phyloP scores from a whole-genome alignment of 2,888 invertebrate species.

The Liopterus haemorrhoidalis region DNA sequence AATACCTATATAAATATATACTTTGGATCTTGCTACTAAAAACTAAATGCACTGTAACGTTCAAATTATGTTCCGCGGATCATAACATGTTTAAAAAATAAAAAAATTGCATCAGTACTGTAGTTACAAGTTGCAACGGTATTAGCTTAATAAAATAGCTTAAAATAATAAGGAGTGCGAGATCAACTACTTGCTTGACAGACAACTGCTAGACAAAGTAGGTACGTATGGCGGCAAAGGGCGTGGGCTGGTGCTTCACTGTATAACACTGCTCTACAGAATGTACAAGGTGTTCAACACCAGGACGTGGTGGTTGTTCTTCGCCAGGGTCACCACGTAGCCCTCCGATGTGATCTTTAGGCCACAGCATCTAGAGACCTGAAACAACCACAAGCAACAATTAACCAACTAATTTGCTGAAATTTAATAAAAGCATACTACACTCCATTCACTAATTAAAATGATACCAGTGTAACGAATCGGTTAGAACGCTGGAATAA shows the following conservation, averaged over 20 bases:
- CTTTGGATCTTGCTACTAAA: conserved; percentile 22
- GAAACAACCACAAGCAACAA: no score
- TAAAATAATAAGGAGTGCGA: conserved; percentile 37
- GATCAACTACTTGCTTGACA: conserved; percentile 39
- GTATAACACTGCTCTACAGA: conserved; percentile 54
- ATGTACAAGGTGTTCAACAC: conserved; percentile 91
- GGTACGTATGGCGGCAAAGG: neutral
- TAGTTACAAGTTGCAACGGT: conserved; percentile 3
- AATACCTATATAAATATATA: conserved; percentile 24
- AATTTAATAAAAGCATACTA: no score
- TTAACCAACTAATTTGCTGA: no score
- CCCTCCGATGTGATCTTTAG: conserved; percentile 96
- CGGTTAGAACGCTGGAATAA: no score
- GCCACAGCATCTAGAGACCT: conserved; percentile 97
- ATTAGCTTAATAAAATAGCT: conserved; percentile 5
- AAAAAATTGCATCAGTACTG: conserved; percentile 16
- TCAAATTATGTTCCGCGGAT: neutral
- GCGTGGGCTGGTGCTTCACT: conserved; percentile 27
- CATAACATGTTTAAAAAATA: conserved; percentile 3
- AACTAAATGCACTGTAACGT: conserved; percentile 22
- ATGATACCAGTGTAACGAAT: no score
- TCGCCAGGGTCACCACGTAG: conserved; percentile 91
- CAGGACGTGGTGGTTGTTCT: conserved; percentile 98
- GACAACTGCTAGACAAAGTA: neutral
- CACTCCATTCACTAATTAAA: no score